A percentile compares a stretch with the other conserved stretches of the same genome.
phyloP scores from a whole-genome alignment of 2,113 vertebrate species.

The Anthoscopus minutus region DNA sequence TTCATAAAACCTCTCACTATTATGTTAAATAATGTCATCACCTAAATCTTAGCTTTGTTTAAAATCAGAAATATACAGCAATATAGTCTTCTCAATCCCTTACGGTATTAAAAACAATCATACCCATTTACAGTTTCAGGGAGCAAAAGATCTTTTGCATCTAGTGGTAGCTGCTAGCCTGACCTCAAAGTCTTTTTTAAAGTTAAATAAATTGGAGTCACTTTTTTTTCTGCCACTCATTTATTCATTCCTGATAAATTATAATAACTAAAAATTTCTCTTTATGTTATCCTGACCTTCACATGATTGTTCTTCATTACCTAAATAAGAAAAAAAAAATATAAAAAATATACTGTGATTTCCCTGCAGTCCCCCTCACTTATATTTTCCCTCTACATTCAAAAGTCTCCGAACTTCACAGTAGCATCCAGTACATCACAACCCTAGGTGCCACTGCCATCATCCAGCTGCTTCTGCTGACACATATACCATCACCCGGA shows the following conservation, averaged over 20 bases:
- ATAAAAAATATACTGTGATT: no score
- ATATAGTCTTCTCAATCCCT: not conserved
- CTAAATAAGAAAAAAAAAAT: not conserved
- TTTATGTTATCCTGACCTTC: not conserved
- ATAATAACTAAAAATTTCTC: not conserved
- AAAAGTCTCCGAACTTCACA: not conserved
- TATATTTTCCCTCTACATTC: not conserved
- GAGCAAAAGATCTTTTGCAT: not conserved
- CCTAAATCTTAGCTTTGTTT: not conserved
- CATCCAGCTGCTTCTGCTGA: not conserved
- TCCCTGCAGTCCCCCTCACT: fast-evolving
- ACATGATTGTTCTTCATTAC: not conserved
- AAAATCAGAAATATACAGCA: not conserved
- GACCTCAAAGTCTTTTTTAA: not conserved
- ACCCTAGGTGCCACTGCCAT: not conserved
- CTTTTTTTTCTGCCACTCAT: not conserved
- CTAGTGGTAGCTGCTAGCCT: not conserved
- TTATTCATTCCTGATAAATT: not conserved
- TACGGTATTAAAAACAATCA: not conserved
- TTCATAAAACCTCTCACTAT: not conserved
- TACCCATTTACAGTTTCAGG: not conserved
- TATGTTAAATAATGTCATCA: not conserved
- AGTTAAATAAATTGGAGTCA: not conserved
- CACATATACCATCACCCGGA: fast-evolving
- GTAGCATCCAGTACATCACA: not conserved